Percentiles rank a stretch among this genome's conserved stretches.
phyloP scores from a whole-genome alignment of 2,113 vertebrate genomes.

The Climacteris rufus region DNA sequence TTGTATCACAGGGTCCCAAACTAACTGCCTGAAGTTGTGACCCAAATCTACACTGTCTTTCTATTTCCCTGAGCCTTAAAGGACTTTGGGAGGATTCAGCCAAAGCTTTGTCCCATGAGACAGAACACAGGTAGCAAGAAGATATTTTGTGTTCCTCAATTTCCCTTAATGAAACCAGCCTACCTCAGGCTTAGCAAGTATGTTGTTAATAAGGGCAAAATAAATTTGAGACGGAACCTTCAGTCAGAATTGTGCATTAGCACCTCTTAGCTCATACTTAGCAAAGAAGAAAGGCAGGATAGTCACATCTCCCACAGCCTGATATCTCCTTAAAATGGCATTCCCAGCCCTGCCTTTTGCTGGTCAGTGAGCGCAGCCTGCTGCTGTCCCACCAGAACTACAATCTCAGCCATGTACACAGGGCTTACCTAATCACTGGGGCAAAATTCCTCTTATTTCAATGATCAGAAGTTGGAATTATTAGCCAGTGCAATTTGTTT shows the following conservation, averaged over 20 bases:
- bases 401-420: rapidly evolving
- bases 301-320: rapidly evolving
- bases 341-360: neutral
- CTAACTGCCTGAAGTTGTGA: neutral
- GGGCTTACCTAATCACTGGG: rapidly evolving
- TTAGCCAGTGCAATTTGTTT: rapidly evolving
- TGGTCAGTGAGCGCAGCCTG: neutral
- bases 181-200: neutral
- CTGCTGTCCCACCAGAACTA: neutral
- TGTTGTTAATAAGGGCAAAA: neutral
- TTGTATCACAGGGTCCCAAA: neutral
- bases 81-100: neutral
- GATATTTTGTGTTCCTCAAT: neutral
- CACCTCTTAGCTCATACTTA: rapidly evolving
- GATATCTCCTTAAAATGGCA: rapidly evolving
- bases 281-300: too few relatives aligned
- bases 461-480: neutral
- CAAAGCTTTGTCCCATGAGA: neutral
- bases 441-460: neutral
- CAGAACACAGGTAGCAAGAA: rapidly evolving
- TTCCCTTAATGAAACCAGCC: neutral
- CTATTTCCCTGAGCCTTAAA: neutral
- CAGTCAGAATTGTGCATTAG: neutral
- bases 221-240: neutral
- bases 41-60: neutral